A percentile compares a stretch with the other conserved stretches of the same genome.
Conservation (phyloP, 2,888 invertebrate species). For the Cetonia aurata region DNA sequence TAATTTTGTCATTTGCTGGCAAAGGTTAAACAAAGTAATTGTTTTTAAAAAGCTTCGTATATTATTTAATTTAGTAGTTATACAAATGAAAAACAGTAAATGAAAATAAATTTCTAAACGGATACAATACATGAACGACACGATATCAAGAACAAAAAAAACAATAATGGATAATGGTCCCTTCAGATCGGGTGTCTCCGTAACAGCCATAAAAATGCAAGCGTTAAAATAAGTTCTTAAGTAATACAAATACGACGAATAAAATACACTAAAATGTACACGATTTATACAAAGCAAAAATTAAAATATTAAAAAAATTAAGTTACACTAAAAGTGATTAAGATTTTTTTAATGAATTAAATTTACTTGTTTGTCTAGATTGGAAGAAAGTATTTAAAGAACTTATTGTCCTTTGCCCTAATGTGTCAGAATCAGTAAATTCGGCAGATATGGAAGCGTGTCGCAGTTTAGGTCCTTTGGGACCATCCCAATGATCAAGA, state of each 20-base stretch:
- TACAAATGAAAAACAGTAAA: constrained; percentile 18
- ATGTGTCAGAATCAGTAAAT: constrained; percentile 79
- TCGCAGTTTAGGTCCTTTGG: constrained; percentile 66
- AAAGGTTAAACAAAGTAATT: not conserved
- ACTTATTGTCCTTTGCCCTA: constrained; percentile 84
- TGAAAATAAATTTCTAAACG: constrained; percentile 4
- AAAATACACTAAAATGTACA: constrained; percentile 28
- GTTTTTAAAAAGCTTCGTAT: constrained; percentile 28
- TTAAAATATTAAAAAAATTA: too few relatives aligned
- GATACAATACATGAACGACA: constrained; percentile 13
- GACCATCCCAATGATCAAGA: constrained; percentile 83
- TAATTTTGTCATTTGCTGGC: too few relatives aligned
- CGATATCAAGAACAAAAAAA: constrained; percentile 21
- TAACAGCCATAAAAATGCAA: constrained; percentile 59
- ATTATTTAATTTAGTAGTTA: constrained; percentile 20
- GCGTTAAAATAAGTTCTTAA: constrained; percentile 62
- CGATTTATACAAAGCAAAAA: constrained; percentile 24
- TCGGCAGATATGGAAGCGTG: constrained; percentile 84
- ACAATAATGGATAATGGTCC: constrained; percentile 33
- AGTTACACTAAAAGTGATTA: constrained; percentile 4
- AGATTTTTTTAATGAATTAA: constrained; percentile 34
- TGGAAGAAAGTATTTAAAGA: constrained; percentile 86
- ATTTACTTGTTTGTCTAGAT: constrained; percentile 61
- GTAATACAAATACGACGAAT: constrained; percentile 29
- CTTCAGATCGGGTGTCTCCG: constrained; percentile 49